Base-by-base conservation (phyloP, 2,113 vertebrate species). In the Calyptomena viridis region DNA sequence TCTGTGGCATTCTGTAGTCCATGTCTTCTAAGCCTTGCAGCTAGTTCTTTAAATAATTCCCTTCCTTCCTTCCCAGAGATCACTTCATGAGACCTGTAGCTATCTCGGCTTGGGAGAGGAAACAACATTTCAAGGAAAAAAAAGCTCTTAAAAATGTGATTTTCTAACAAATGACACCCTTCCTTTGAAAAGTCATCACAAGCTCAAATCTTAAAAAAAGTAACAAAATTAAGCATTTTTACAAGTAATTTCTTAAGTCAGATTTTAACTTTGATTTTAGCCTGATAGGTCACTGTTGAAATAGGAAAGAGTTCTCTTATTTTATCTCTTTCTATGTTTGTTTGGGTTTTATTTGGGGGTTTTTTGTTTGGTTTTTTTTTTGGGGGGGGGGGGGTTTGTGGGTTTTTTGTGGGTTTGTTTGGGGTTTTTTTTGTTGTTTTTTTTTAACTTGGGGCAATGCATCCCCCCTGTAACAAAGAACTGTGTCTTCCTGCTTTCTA, bases 371-470 rank as follows among this genome's bases (percentile, higher is more conserved):
- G 21, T 6, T 21, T 53, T 53, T 16, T 30, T 53, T n/a, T n/a
- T n/a, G n/a, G n/a, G n/a, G n/a, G n/a, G n/a, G n/a, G n/a, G n/a
- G n/a, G n/a, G n/a, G n/a, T n/a, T n/a, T n/a, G n/a, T n/a, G n/a
- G n/a, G n/a, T n/a, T n/a, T n/a, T n/a, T 53, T 28, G 28, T 55
- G 17, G 17, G 40, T 52, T 52, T 28, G 5, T 52, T 28, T 53
- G 27, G 40, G 7, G 14, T 46, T 46, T 20, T 46, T 46, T 31
- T 55, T 59, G 14, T 35, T 35, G 23, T 35, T 35, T 63, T 39
- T 0, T 52, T 78, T 79, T 27, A 20, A 46, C 7, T 30, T 25
- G 8, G 1, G 5, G 3, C 8, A 81, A 50, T 28, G 3, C 7
- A 40, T n/a, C 39, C 9, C 6, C 35, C 3, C 25, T 44, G 4